phyloP scores from a whole-genome alignment of 2,113 vertebrate genomes.

The Pseudonaja textilis region DNA sequence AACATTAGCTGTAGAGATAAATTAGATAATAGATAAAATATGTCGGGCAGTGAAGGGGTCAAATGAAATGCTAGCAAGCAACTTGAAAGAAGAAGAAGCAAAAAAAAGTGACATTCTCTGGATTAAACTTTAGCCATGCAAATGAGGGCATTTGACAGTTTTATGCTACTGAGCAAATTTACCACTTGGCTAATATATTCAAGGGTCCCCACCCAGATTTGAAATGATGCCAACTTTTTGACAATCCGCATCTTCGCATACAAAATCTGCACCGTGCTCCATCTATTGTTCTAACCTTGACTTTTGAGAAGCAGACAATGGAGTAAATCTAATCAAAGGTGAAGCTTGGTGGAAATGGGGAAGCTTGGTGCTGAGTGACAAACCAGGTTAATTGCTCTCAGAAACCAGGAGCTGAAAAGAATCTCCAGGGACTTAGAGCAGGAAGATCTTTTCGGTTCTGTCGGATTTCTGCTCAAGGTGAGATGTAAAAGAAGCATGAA shows the following conservation, averaged over 20 bases:
- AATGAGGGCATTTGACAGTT: not conserved
- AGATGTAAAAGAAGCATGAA: slow-evolving; percentile 34
- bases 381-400: slow-evolving; percentile 26
- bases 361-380: slow-evolving; percentile 39
- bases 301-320: not conserved
- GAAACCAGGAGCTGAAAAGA: slow-evolving; percentile 36
- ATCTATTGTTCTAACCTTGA: slow-evolving; percentile 10
- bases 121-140: not conserved
- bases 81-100: not conserved
- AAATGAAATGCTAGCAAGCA: not conserved
- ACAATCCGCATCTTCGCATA: not conserved
- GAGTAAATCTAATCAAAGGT: slow-evolving; percentile 23
- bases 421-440: not conserved
- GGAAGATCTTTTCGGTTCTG: slow-evolving; percentile 38
- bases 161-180: not conserved
- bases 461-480: slow-evolving; percentile 34
- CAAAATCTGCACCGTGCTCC: not conserved
- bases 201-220: not conserved
- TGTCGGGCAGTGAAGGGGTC: not conserved
- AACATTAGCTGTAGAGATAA: not conserved
- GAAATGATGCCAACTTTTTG: not conserved
- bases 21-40: not conserved
- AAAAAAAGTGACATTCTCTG: not conserved
- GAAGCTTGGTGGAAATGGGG: slow-evolving; percentile 50
- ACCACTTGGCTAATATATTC: not conserved